These are phyloP conservation scores for Euleptes europaea DNA, from an alignment of 2,113 vertebrate species.

Conservation along the genomic window DNA sequence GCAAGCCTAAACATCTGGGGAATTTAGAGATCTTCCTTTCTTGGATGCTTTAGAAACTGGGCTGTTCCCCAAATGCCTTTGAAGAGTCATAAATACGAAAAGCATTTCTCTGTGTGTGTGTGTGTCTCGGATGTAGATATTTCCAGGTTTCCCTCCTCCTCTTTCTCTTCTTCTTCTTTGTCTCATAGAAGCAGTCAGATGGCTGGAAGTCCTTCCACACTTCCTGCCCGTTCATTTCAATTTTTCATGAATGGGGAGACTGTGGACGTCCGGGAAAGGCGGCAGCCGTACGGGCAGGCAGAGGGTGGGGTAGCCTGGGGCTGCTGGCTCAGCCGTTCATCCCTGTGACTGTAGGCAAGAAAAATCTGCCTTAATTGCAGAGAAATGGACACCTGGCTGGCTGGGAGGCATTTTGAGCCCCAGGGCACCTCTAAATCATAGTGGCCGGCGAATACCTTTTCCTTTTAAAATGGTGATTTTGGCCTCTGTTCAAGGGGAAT, in stretches of 20 bases:
- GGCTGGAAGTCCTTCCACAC: background rate
- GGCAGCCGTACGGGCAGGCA: too few relatives aligned
- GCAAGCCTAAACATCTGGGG: background rate
- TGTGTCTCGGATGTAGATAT: background rate
- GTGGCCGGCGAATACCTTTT: background rate
- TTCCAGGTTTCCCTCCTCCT: background rate
- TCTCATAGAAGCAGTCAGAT: background rate
- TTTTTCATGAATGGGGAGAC: background rate
- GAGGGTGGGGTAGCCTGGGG: background rate
- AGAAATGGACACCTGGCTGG: too few relatives aligned
- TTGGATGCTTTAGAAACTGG: too few relatives aligned
- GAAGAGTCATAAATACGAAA: background rate
- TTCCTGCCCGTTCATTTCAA: background rate
- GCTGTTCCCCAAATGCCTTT: background rate
- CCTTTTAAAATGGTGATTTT: background rate
- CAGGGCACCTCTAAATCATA: background rate
- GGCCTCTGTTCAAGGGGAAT: background rate
- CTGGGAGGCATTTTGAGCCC: background rate
- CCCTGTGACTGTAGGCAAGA: background rate
- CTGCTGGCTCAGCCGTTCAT: background rate
- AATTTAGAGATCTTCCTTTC: background rate
- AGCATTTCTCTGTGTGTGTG: background rate
- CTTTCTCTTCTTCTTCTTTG: background rate
- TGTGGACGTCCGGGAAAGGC: background rate
- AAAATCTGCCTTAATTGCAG: background rate